These are phyloP conservation scores for Sinella curviseta DNA, from an alignment of 1,140 invertebrate genomes.

Conservation along the genomic window DNA sequence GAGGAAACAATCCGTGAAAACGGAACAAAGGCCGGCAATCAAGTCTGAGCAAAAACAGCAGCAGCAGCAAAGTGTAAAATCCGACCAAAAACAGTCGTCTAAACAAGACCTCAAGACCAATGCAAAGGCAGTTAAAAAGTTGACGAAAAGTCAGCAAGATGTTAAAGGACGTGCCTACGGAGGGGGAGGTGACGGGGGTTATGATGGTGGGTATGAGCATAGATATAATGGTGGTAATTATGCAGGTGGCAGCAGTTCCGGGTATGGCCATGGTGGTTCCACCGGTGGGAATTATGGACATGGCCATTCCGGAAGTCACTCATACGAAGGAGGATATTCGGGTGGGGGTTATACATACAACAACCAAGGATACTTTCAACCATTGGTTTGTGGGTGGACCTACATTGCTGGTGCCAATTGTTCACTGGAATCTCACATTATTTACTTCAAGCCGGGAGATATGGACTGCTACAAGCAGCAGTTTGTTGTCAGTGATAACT, in stretches of 20 bases:
- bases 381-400: neutral
- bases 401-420: neutral
- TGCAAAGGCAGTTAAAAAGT: too few species aligned
- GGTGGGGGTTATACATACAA: neutral
- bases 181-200: neutral
- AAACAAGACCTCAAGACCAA: neutral
- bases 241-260: neutral
- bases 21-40: neutral
- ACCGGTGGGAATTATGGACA: neutral
- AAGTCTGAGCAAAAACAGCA: too few species aligned
- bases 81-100: neutral
- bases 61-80: neutral
- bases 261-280: neutral
- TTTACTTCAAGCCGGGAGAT: neutral
- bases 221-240: neutral
- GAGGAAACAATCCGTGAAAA: neutral
- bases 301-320: neutral
- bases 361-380: neutral
- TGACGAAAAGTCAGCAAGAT: neutral
- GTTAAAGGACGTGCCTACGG: neutral
- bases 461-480: constrained; percentile 7
- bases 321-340: neutral
- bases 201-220: neutral
- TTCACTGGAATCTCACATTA: neutral
- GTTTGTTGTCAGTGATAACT: constrained; percentile 11